A percentile compares a stretch with the other conserved stretches of the same genome.
These are phyloP conservation scores for Parnassius mnemosyne DNA, from an alignment of 2,888 invertebrate genomes.

Conservation along the genomic window DNA sequence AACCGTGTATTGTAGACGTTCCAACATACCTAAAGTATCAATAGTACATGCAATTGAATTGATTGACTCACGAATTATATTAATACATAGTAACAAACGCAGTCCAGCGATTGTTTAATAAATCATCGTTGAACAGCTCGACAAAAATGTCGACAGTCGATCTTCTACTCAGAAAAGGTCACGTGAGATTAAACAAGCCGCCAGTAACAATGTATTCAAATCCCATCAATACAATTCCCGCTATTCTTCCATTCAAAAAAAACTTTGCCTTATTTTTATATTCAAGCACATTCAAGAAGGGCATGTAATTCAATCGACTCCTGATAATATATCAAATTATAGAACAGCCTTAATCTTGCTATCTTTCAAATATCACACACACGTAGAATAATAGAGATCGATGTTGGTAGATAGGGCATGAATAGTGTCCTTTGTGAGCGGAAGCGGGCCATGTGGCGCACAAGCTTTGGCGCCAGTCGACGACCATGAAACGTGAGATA, in stretches of 20 bases:
- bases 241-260: constrained; percentile 16
- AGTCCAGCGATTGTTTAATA: constrained; percentile 35
- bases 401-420: constrained; percentile 48
- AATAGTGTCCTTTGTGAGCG: constrained; percentile 57
- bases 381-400: constrained; percentile 43
- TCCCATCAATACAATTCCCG: constrained; percentile 27
- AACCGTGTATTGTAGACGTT: constrained; percentile 23
- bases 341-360: constrained; percentile 56
- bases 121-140: constrained; percentile 33
- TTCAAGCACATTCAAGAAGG: constrained; percentile 11
- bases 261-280: constrained; percentile 8
- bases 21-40: constrained; percentile 14
- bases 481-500: constrained; percentile 63
- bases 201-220: constrained; percentile 45
- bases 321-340: constrained; percentile 18
- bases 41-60: constrained; percentile 26
- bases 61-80: constrained; percentile 27
- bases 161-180: constrained; percentile 48
- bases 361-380: constrained; percentile 38
- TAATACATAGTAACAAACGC: constrained; percentile 14
- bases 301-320: constrained; percentile 5
- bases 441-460: constrained; percentile 54
- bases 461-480: constrained; percentile 49
- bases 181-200: constrained; percentile 46
- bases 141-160: constrained; percentile 41